A percentile compares a stretch with the other conserved stretches of the same genome.
Evolutionary conservation across 30 jellyfish, hydroid and myxozoan species (phyloP).

Genomic region (Rhopilema esculentum): DNA sequence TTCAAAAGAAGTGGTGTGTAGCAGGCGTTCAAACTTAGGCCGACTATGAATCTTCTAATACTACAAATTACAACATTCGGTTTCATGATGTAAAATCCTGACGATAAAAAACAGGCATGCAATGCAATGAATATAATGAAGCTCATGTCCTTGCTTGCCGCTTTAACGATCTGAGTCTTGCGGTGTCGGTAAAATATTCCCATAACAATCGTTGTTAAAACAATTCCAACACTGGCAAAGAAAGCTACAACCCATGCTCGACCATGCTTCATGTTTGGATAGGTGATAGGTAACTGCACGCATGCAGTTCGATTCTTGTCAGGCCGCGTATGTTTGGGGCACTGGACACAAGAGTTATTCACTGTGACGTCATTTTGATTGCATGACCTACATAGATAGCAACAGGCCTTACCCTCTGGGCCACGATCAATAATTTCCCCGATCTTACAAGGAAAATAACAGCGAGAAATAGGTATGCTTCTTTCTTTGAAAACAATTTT

Average conservation of each 20-base stretch:
- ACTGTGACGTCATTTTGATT: slow-evolving; percentile 8
- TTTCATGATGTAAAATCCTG: slow-evolving; percentile 29
- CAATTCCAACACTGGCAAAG: slow-evolving; percentile 42
- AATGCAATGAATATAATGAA: slow-evolving; percentile 52
- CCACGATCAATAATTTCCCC: slow-evolving; percentile 34
- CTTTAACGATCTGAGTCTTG: slow-evolving; percentile 64
- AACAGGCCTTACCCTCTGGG: slow-evolving; percentile 28
- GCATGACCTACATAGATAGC: slow-evolving; percentile 73
- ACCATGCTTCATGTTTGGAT: too few species aligned
- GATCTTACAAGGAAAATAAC: slow-evolving; percentile 49
- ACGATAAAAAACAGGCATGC: slow-evolving; percentile 59
- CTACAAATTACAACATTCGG: slow-evolving; percentile 65
- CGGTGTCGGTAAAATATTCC: slow-evolving; percentile 37
- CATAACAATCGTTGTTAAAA: slow-evolving; percentile 48
- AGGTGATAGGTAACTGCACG: slow-evolving; percentile 38
- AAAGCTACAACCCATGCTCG: too few species aligned
- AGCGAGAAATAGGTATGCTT: background rate
- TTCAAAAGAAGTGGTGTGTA: slow-evolving; percentile 90
- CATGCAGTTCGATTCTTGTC: slow-evolving; percentile 6
- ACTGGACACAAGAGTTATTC: slow-evolving; percentile 61
- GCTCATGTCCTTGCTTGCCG: slow-evolving; percentile 72
- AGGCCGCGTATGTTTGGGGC: slow-evolving; percentile 20
- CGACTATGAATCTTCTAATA: slow-evolving; percentile 63
- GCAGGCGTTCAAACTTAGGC: slow-evolving; percentile 83
- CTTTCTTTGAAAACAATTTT: slow-evolving; percentile 1